A percentile compares a stretch with the other conserved stretches of the same genome.
Evolutionary conservation across 2,888 invertebrate species (phyloP).

Genomic region (Hirtodrosophila duncani): DNA sequence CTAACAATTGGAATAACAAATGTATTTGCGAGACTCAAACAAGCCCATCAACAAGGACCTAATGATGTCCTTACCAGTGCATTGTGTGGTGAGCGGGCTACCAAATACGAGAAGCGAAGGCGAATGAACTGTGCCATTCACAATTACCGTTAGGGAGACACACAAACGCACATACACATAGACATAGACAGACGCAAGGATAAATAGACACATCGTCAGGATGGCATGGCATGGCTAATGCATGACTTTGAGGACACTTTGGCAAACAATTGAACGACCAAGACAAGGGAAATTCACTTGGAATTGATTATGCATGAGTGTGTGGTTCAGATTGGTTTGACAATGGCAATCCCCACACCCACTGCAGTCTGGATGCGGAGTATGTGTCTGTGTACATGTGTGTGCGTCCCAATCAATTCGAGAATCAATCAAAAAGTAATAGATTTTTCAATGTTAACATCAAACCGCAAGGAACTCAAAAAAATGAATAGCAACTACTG

Average conservation of each 20-base stretch:
- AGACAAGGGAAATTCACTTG: constrained; percentile 39
- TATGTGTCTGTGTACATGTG: constrained; percentile 5
- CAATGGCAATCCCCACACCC: no score
- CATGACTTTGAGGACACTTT: constrained; percentile 55
- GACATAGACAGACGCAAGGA: constrained; percentile 1
- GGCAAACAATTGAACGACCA: constrained; percentile 47
- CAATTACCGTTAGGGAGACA: constrained; percentile 53
- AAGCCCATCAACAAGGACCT: constrained; percentile 36
- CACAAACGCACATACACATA: constrained; percentile 13
- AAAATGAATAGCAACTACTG: constrained; percentile 26
- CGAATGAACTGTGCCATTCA: constrained; percentile 28
- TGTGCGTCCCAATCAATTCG: constrained; percentile 44
- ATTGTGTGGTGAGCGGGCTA: constrained; percentile 1
- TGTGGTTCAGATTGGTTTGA: not conserved
- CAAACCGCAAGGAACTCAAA: not conserved
- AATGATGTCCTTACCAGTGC: constrained; percentile 26
- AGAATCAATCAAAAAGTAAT: constrained; percentile 64
- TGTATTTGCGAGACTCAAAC: no score
- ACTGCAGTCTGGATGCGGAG: no score
- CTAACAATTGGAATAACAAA: constrained; percentile 32
- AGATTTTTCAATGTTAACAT: constrained; percentile 44
- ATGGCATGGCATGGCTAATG: constrained; percentile 52
- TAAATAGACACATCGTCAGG: constrained; percentile 43
- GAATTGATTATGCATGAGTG: constrained; percentile 52
- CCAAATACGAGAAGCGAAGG: constrained; percentile 10